Conservation (phyloP, 2,888 invertebrate species). For the Anticlea derivata region DNA sequence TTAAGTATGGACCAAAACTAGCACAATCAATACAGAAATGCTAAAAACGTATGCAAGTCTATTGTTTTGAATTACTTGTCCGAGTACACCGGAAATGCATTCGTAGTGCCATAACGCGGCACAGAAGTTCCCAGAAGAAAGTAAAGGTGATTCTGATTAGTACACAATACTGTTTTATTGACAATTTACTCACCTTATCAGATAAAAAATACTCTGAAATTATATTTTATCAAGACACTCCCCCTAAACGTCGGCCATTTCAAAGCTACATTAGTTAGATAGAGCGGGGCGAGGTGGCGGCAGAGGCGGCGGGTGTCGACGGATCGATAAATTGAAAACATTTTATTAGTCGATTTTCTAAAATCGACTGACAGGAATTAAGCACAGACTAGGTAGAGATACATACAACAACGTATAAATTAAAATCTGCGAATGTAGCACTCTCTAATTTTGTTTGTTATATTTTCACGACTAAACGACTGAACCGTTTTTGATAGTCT, state of each 20-base stretch:
- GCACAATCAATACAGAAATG: slow-evolving; percentile 39
- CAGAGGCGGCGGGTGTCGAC: slow-evolving; percentile 28
- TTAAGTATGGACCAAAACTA: slow-evolving; percentile 3
- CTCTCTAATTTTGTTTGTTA: too few relatives aligned
- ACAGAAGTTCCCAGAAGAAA: slow-evolving; percentile 3
- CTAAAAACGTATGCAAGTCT: slow-evolving; percentile 56
- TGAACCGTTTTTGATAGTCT: too few relatives aligned
- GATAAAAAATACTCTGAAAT: slow-evolving; percentile 64
- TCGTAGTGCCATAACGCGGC: slow-evolving; percentile 30
- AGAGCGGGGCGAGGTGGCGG: slow-evolving; percentile 30
- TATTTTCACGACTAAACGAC: too few relatives aligned
- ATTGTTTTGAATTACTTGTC: slow-evolving; percentile 79
- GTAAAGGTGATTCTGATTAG: slow-evolving; percentile 1
- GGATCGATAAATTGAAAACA: slow-evolving; percentile 60
- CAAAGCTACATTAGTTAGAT: slow-evolving; percentile 71
- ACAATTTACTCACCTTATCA: slow-evolving; percentile 57
- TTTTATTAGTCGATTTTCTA: slow-evolving; percentile 28
- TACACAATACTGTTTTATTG: slow-evolving; percentile 23
- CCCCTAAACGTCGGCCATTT: slow-evolving; percentile 83
- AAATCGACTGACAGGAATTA: slow-evolving; percentile 11
- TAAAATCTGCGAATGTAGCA: too few relatives aligned
- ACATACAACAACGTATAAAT: too few relatives aligned
- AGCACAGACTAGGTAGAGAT: too few relatives aligned
- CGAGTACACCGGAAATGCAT: slow-evolving; percentile 67
- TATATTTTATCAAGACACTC: slow-evolving; percentile 75